Evolutionary conservation across 2,113 vertebrate genomes (phyloP), one percentile per base, ranked within the genome.

Genomic region (Cathartes aura): DNA sequence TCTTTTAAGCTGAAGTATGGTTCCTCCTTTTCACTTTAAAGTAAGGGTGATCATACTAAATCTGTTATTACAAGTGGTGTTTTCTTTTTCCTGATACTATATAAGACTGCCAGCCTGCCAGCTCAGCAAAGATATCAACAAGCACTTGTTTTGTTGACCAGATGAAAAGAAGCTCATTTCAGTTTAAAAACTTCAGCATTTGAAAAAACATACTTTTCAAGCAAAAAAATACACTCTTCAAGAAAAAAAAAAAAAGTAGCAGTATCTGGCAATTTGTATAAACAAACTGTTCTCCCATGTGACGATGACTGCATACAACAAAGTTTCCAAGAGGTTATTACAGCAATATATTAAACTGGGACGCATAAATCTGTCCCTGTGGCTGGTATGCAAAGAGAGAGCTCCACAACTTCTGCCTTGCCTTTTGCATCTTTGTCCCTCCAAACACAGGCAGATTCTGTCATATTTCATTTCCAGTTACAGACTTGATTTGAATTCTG

Each of bases 1-100:
- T 96, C 87, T 94, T 98, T 94, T 95, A 96, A 94, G 87, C 90
- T 97, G 94, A 92, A 97, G 93, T 53, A 95, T 38, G 74, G 56
- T 96, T 98, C 85, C 89, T 98, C 85, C 86, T 97, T 96, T 97
- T 87, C 55, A 26, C 66, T 89, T 87, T 97, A 94, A 98, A 97
- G 83, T 95, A 97, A 93, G 93, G 96, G 84, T 92, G 90, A 95
- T 96, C 75, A 92, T 95, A 82, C 90, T 80, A 97, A 94, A 97
- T 95, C 91, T 98, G 97, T 98, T 93, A 98, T 98, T 98, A 98
- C 91, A 75, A 97, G 98, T 94, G 84, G 82, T 93, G 87, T 96
- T 98, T 98, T 98, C 90, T 96, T 96, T 87, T 96, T 96, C 32
- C 24, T 60, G 5, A 93, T 92, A 87, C 73, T 85, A 76, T 43